Conservation (phyloP, 2,888 invertebrate species). For the Trichopoda pennipes region DNA sequence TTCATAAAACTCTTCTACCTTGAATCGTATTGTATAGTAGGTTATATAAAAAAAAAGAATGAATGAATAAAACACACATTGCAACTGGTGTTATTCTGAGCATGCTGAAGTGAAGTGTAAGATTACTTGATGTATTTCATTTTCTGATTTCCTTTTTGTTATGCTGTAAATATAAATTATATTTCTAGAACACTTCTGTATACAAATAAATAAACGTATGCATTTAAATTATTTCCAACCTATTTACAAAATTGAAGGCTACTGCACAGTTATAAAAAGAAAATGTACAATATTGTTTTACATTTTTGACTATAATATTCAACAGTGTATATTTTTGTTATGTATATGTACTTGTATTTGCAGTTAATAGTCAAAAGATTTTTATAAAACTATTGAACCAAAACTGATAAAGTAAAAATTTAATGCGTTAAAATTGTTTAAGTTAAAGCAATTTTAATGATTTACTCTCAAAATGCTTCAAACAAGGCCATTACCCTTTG, state of each 20-base stretch:
- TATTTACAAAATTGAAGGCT: conserved; percentile 62
- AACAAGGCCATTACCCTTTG: not conserved
- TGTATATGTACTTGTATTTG: no score
- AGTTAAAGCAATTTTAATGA: not conserved
- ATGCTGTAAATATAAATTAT: not conserved
- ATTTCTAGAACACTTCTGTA: conserved; percentile 11
- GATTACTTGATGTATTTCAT: conserved; percentile 39
- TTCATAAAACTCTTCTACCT: conserved; percentile 59
- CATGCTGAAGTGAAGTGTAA: conserved; percentile 28
- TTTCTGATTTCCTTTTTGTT: not conserved
- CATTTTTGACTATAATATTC: not conserved
- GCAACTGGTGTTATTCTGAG: conserved; percentile 6
- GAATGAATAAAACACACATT: not conserved
- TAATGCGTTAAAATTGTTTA: not conserved
- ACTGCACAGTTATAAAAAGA: not conserved
- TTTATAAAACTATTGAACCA: not conserved
- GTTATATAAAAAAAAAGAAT: not conserved
- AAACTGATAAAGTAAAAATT: conserved; percentile 1
- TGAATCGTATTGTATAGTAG: conserved; percentile 30
- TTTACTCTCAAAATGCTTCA: not conserved
- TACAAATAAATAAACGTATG: conserved; percentile 8
- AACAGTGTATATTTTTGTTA: no score
- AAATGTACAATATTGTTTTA: not conserved
- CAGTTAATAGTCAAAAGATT: not conserved
- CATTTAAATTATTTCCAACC: conserved; percentile 64